Evolutionary conservation across 2,888 invertebrate species (phyloP).

Genomic region (Physocephala rufipes): DNA sequence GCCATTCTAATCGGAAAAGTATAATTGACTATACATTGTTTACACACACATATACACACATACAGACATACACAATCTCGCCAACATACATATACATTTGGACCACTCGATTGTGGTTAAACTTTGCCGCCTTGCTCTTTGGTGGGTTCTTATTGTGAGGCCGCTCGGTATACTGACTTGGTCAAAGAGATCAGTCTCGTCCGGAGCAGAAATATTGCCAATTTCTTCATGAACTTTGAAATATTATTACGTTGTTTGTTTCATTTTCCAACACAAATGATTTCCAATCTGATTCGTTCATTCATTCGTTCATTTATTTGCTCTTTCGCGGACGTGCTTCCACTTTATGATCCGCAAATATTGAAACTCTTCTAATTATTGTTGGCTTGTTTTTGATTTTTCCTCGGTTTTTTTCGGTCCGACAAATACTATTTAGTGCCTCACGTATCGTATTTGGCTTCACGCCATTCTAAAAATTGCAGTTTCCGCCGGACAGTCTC

Average conservation of each 20-base stretch:
- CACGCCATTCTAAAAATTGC: too few species aligned
- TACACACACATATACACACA: conserved; percentile 33
- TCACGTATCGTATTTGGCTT: too few species aligned
- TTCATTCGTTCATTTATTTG: neutral
- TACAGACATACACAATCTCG: conserved; percentile 6
- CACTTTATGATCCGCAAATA: neutral
- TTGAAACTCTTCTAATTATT: neutral
- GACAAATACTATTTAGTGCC: too few species aligned
- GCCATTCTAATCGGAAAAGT: neutral
- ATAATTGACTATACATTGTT: neutral
- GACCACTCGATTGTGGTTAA: neutral
- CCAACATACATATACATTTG: conserved; percentile 50
- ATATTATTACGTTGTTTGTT: conserved; percentile 8
- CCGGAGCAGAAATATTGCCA: conserved; percentile 13
- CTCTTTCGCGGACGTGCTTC: neutral
- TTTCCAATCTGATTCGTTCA: too few species aligned
- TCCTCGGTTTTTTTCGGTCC: too few species aligned
- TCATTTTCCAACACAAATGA: neutral
- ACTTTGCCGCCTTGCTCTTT: neutral
- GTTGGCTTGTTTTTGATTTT: neutral
- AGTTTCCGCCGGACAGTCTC: too few species aligned
- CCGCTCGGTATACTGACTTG: neutral
- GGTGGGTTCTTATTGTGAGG: neutral
- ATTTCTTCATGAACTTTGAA: conserved; percentile 19
- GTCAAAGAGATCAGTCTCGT: neutral